phyloP scores from a whole-genome alignment of 2,113 vertebrate species.

The Pithys albifrons region DNA sequence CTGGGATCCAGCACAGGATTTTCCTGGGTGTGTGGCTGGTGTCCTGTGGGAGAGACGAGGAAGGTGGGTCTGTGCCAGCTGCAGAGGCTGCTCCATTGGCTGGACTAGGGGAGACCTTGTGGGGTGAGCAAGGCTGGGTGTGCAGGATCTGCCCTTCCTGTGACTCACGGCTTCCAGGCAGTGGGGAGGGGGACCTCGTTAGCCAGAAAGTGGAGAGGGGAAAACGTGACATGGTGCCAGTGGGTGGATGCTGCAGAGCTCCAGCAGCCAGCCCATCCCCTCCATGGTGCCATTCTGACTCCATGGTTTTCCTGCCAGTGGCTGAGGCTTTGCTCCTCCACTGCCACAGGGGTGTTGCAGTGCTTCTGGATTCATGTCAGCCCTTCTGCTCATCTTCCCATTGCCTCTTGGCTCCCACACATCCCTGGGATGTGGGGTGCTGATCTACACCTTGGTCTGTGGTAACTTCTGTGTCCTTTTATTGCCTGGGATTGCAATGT shows the following conservation, averaged over 20 bases:
- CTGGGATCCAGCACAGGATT: background rate
- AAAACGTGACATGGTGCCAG: background rate
- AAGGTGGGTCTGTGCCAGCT: background rate
- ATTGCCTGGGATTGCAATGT: background rate
- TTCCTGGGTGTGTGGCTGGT: background rate
- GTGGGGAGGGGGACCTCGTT: background rate
- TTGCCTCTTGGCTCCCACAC: background rate
- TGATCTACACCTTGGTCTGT: background rate
- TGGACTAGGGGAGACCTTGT: background rate
- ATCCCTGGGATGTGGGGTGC: background rate
- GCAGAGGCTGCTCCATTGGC: background rate
- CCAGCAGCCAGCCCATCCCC: background rate
- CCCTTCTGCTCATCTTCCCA: background rate
- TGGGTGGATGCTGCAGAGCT: background rate
- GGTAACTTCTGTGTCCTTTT: background rate
- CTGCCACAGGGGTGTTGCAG: background rate
- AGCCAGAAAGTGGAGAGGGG: background rate
- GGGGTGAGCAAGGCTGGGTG: background rate
- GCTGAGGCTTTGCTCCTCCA: background rate
- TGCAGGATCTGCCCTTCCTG: constrained; percentile 6
- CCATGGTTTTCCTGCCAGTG: background rate
- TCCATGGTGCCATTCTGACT: background rate
- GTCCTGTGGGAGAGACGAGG: background rate
- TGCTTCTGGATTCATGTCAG: background rate
- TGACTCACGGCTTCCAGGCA: constrained; percentile 32